phyloP scores from a whole-genome alignment of 2,888 invertebrate genomes.

The Dasypogon diadema region DNA sequence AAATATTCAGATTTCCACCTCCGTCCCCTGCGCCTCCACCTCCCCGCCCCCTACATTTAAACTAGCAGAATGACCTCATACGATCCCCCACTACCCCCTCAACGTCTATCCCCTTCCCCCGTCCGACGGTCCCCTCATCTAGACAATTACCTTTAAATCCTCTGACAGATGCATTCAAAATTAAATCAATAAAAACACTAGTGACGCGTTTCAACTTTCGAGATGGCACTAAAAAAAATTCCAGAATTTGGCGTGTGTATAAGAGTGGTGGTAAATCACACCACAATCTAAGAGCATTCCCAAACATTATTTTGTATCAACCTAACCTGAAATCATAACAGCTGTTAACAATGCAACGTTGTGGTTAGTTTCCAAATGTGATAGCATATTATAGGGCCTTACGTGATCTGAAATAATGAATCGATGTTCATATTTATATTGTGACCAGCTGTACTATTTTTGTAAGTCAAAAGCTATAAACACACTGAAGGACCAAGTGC shows the following conservation, averaged over 20 bases:
- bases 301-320: slow-evolving; percentile 3
- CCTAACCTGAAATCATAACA: slow-evolving; percentile 67
- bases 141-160: no score
- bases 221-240: slow-evolving; percentile 1
- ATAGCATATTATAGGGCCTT: slow-evolving; percentile 68
- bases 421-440: slow-evolving; percentile 2
- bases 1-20: no score
- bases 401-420: slow-evolving; percentile 63
- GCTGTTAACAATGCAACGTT: slow-evolving; percentile 67
- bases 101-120: no score
- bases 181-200: neutral
- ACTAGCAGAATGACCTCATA: no score
- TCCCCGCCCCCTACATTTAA: no score
- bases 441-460: neutral
- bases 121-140: no score
- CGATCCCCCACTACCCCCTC: no score
- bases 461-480: neutral
- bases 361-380: slow-evolving; percentile 68
- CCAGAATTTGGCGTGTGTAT: neutral
- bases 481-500: neutral
- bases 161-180: no score
- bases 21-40: no score
- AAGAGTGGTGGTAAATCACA: slow-evolving; percentile 6
- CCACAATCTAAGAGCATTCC: slow-evolving; percentile 40
- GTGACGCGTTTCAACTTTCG: slow-evolving; percentile 7